These are phyloP conservation scores for Andrena marginata DNA, from an alignment of 2,888 invertebrate species.

Conservation along the genomic window DNA sequence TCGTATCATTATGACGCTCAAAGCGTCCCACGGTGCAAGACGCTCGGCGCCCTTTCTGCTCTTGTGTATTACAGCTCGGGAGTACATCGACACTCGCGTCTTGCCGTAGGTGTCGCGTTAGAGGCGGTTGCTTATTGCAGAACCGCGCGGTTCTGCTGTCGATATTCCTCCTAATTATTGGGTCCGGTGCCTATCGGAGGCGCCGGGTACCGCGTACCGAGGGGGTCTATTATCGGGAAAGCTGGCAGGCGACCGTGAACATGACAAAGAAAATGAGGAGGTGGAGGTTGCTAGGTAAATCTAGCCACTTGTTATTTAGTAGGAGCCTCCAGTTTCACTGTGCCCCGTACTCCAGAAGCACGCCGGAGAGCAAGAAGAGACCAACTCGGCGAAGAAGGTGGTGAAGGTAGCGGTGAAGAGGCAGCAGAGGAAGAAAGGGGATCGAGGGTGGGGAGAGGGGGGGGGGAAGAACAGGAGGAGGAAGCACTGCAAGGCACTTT, in stretches of 20 bases:
- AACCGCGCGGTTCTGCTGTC: constrained; percentile 44
- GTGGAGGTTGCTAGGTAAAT: constrained; percentile 74
- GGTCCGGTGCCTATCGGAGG: constrained; percentile 51
- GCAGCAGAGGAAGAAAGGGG: constrained; percentile 27
- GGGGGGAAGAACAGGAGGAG: constrained; percentile 39
- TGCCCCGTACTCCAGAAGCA: constrained; percentile 47
- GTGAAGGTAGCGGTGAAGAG: constrained; percentile 34
- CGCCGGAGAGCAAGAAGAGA: constrained; percentile 32
- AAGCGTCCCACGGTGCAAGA: neutral
- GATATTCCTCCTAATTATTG: constrained; percentile 72
- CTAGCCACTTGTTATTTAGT: constrained; percentile 78
- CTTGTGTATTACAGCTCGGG: neutral
- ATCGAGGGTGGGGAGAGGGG: neutral
- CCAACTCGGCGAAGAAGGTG: constrained; percentile 40
- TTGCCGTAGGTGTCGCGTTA: constrained; percentile 36
- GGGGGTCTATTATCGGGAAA: constrained; percentile 34
- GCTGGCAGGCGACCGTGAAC: constrained; percentile 38
- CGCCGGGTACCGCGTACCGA: constrained; percentile 23
- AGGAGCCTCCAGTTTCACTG: constrained; percentile 52
- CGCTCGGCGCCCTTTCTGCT: constrained; percentile 5
- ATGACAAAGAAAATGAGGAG: constrained; percentile 51
- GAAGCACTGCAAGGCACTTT: constrained; percentile 57
- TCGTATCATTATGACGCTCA: constrained; percentile 22
- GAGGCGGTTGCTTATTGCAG: constrained; percentile 40
- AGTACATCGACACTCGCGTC: constrained; percentile 18